A percentile compares a stretch with the other conserved stretches of the same genome.
Conservation (phyloP, 2,113 vertebrate genomes). For the Hemiprocne comata region DNA sequence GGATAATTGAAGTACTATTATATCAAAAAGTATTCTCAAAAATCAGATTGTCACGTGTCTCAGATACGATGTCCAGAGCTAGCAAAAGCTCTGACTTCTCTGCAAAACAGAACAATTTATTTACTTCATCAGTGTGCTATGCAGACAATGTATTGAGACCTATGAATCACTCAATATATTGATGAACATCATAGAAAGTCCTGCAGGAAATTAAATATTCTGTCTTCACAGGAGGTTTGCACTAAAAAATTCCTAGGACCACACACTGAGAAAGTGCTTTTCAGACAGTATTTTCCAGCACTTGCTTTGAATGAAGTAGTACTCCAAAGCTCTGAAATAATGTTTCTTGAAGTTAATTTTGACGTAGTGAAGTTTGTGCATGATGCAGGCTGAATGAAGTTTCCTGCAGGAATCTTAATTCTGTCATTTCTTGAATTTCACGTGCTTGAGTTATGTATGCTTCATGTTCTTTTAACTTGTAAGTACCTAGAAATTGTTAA, state of each 20-base stretch:
- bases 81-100: not conserved
- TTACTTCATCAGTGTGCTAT: not conserved
- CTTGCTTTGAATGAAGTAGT: not conserved
- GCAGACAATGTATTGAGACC: not conserved
- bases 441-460: not conserved
- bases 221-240: not conserved
- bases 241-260: constrained; percentile 1
- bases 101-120: not conserved
- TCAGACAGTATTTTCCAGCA: not conserved
- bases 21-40: not conserved
- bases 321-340: not conserved
- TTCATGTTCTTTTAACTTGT: not conserved
- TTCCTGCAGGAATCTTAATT: not conserved
- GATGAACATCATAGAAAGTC: not conserved
- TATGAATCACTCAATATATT: not conserved
- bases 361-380: not conserved
- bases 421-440: not conserved
- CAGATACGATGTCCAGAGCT: not conserved
- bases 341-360: not conserved
- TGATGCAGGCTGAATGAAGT: not conserved
- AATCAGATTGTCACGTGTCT: not conserved
- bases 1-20: not conserved
- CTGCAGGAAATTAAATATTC: constrained; percentile 16
- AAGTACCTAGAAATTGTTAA: not conserved
- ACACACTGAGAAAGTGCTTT: constrained; percentile 10